Percentiles rank a stretch among this genome's conserved stretches.
phyloP scores from a whole-genome alignment of 2,797 vertebrate genomes.

The Pempheris klunzingeri region DNA sequence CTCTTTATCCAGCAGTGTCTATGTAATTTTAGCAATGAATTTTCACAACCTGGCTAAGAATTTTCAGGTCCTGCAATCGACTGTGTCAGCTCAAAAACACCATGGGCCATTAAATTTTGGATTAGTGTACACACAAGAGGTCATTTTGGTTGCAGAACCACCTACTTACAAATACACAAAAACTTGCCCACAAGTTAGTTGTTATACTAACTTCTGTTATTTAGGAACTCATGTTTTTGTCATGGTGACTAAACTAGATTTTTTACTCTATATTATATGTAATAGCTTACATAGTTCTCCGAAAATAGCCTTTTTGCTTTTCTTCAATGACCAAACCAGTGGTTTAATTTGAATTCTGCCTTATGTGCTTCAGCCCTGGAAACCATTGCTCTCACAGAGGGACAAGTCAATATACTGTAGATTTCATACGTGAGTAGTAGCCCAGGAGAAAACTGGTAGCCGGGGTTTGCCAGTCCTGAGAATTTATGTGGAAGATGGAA shows the following conservation, averaged over 20 bases:
- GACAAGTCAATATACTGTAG: constrained; percentile 10
- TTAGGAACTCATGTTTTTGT: neutral
- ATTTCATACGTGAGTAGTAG: neutral
- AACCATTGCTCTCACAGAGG: constrained; percentile 6
- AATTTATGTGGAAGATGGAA: neutral
- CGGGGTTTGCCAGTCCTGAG: neutral
- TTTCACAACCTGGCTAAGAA: constrained; percentile 24
- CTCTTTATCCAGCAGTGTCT: constrained; percentile 3
- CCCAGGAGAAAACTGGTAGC: neutral
- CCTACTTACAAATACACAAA: constrained; percentile 8
- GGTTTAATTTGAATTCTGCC: neutral
- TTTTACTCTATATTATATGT: too few relatives aligned
- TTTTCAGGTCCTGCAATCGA: neutral
- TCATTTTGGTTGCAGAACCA: constrained; percentile 14
- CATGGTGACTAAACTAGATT: neutral
- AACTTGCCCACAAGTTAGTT: too few relatives aligned
- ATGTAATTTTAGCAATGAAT: constrained; percentile 13
- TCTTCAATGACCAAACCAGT: neutral
- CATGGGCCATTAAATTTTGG: constrained; percentile 1
- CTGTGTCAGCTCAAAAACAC: constrained; percentile 8
- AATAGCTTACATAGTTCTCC: neutral
- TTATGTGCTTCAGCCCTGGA: neutral
- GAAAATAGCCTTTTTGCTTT: neutral
- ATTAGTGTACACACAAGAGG: constrained; percentile 25
- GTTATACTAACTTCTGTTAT: neutral